phyloP scores from a whole-genome alignment of 2,113 vertebrate genomes.

The Hemiscyllium ocellatum region DNA sequence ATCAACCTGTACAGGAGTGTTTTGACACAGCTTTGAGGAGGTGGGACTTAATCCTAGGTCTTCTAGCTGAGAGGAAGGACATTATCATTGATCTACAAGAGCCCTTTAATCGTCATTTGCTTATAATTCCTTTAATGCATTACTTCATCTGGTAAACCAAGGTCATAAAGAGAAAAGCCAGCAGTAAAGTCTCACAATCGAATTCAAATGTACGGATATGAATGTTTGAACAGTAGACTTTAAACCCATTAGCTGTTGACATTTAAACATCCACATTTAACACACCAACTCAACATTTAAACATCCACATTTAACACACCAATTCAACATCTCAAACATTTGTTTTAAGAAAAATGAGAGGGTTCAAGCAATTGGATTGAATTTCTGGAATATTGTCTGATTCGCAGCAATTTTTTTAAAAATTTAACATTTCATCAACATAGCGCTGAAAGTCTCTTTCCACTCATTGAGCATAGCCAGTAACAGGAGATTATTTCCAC shows the following conservation, averaged over 20 bases:
- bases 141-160: background rate
- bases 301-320: background rate
- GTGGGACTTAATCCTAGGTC: too few relatives aligned
- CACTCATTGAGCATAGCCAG: background rate
- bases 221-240: background rate
- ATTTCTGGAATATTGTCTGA: background rate
- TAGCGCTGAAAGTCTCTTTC: background rate
- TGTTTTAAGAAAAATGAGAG: background rate
- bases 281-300: background rate
- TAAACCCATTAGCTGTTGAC: background rate
- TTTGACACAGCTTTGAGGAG: too few relatives aligned
- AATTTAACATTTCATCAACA: background rate
- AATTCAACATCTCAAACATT: background rate
- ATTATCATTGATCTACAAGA: too few relatives aligned
- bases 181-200: background rate
- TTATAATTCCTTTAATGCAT: conserved; percentile 6
- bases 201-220: background rate
- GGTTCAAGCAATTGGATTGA: background rate
- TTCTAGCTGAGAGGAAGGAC: too few relatives aligned
- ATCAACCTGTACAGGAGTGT: too few relatives aligned
- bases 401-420: background rate
- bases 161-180: background rate
- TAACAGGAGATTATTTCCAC: background rate
- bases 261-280: background rate
- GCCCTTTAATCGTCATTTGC: background rate